Base-by-base conservation (phyloP, 2,113 vertebrate species). In the Solenodon paradoxus region DNA sequence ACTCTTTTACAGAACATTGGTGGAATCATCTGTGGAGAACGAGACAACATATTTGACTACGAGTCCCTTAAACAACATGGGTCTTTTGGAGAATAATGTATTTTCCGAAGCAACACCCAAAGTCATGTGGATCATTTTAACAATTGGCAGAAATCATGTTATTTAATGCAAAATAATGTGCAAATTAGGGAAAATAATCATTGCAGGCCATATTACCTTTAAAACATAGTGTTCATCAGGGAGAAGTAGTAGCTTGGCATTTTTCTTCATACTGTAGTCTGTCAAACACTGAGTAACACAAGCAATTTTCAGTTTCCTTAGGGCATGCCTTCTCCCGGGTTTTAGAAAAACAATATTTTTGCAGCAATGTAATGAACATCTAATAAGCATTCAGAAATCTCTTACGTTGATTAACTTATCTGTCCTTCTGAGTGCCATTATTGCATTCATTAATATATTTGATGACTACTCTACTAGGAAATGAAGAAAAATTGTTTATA, bases 331-430 rank as follows among this genome's bases (percentile, higher is more conserved):
- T 15, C 28, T 74, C 24, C 53, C 45, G 30, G 30, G 57, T 91
- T 79, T 55, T 30, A 71, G 57, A 64, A 95, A 92, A 77, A 45
- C 4, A 71, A 2, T 85, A 40, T 79, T 92, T 87, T 72, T n/a
- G 40, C 16, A 47, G 22, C 16, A 79, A 84, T 68, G 42, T 55
- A 49, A 55, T 94, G 47, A 89, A 92, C 8, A 81, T 40, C 30
- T 95, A 86, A 49, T 40, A 92, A 47, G 4, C 24, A 87, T 55
- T 90, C 30, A 83, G 47, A 78, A 63, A 87, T 80, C 32, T 95
- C 64, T 57, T 91, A 69, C 1, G 20, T 89, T 92, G 61, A 78
- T 47, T 79, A 90, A 45, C n/a, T 72, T 22, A 64, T 75, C 22
- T 53, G 32, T 78, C 7, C 61, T 81, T 55, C 63, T 45, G 68